Evolutionary conservation across 2,797 vertebrate genomes (phyloP).

Genomic region (Bradypodion pumilum): DNA sequence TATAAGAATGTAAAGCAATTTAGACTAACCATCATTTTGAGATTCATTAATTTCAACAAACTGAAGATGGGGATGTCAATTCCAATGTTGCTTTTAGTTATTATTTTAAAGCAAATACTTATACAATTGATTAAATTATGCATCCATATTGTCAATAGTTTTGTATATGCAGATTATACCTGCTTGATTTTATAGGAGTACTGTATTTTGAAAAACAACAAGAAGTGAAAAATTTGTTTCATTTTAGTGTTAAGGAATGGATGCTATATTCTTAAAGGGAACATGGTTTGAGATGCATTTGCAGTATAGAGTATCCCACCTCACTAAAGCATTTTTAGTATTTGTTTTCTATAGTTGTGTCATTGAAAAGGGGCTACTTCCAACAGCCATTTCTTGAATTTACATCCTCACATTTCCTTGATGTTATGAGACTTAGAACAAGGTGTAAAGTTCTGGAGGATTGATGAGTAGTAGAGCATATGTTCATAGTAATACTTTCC

Average conservation of each 20-base stretch:
- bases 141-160: neutral
- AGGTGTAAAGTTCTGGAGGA: neutral
- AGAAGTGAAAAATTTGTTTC: neutral
- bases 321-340: neutral
- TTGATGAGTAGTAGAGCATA: neutral
- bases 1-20: conserved; percentile 67
- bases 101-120: conserved; percentile 37
- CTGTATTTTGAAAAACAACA: neutral
- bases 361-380: neutral
- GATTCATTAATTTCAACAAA: conserved; percentile 8
- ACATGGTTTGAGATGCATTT: neutral
- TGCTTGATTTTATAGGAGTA: neutral
- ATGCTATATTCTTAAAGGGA: neutral
- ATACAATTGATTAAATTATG: neutral
- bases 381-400: neutral
- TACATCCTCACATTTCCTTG: too few species aligned
- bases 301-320: too few species aligned
- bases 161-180: neutral
- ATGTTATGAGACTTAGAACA: neutral
- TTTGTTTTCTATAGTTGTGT: neutral
- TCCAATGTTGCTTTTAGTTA: conserved; percentile 59
- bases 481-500: neutral
- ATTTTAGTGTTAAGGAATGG: neutral
- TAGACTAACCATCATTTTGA: neutral
- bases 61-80: conserved; percentile 48